Evolutionary conservation across 1,140 invertebrate species (phyloP).

Genomic region (Hycleus phaleratus): DNA sequence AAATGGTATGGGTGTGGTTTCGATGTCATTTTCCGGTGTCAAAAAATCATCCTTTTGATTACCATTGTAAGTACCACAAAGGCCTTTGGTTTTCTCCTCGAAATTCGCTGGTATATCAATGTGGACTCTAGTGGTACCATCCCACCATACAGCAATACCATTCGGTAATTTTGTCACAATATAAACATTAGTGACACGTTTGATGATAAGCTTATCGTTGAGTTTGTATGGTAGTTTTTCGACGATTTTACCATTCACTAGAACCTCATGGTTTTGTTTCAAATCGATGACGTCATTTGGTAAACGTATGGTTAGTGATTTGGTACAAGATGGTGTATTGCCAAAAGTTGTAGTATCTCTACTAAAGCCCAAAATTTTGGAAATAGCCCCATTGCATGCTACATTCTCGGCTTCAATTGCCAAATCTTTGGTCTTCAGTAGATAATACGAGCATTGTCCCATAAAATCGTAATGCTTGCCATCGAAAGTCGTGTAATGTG

Average conservation of each 20-base stretch:
- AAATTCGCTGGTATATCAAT: constrained; percentile 70
- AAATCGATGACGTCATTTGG: constrained; percentile 50
- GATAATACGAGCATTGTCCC: constrained; percentile 79
- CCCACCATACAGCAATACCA: constrained; percentile 76
- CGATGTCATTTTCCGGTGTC: constrained; percentile 75
- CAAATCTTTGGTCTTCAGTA: constrained; percentile 60
- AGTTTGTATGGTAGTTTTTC: constrained; percentile 55
- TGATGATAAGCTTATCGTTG: constrained; percentile 36
- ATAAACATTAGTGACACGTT: constrained; percentile 3
- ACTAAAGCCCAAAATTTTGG: constrained; percentile 48
- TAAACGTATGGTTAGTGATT: constrained; percentile 59
- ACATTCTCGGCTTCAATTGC: constrained; percentile 76
- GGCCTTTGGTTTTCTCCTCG: constrained; percentile 59
- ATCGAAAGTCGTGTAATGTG: constrained; percentile 87
- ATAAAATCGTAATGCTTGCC: constrained; percentile 76
- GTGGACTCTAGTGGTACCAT: constrained; percentile 69
- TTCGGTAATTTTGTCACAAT: constrained; percentile 59
- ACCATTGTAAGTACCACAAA: constrained; percentile 82
- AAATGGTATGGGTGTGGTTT: constrained; percentile 65
- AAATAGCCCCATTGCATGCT: constrained; percentile 68
- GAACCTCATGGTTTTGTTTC: constrained; percentile 61
- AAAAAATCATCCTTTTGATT: constrained; percentile 86
- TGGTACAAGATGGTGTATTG: constrained; percentile 70
- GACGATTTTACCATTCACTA: constrained; percentile 64
- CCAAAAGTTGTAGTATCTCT: constrained; percentile 19